Base-by-base conservation (phyloP, 2,888 invertebrate genomes). In the Cordilura impudica region DNA sequence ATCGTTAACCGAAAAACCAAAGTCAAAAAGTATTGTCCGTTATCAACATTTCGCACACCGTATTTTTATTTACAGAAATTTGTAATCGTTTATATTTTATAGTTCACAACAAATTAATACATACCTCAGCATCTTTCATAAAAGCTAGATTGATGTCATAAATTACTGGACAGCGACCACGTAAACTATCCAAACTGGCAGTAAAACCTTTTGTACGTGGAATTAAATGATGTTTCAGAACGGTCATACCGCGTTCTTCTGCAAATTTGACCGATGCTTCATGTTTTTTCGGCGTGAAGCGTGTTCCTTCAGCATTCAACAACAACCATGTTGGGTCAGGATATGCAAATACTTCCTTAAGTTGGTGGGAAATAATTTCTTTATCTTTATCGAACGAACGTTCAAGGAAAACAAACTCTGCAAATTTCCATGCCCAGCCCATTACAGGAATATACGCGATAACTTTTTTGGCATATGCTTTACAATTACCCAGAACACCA, bases 371-470 rank as follows among this genome's bases (percentile, higher is more conserved):
- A 84, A 98, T 95, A 78, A 94, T 94, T 86, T 94, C 93, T 88
- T 93, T 95, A 90, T 98, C 98, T 89, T 97, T 96, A 67, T 97
- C 95, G 92, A 95, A 98, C 82, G 95, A 95, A 83, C 98, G 92
- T 88, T 97, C 97, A 73, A 98, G 92, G 90, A 98, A 98, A 79
- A 98, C 96, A 90, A 96, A 96, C 89, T 98, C 98, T 0, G 96
- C 95, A 89, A 97, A 96, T 91, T 96, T 96, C 97, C 98, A 98
- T 85, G 95, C 95, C 98, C 98, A 98, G 35, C 98, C 98, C 83
- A 98, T 93, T 8, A 97, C 94, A 23, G 98, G 98, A 82, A 98
- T 92, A 88, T 96, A 97, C 84, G 95, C 94, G 81, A 98, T 94
- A 12, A 94, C 94, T 90, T 97, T 96, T 91, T 98, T 98, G 0